A percentile compares a stretch with the other conserved stretches of the same genome.
phyloP scores from a whole-genome alignment of 2,888 invertebrate genomes.

The Aleiodes testaceus region DNA sequence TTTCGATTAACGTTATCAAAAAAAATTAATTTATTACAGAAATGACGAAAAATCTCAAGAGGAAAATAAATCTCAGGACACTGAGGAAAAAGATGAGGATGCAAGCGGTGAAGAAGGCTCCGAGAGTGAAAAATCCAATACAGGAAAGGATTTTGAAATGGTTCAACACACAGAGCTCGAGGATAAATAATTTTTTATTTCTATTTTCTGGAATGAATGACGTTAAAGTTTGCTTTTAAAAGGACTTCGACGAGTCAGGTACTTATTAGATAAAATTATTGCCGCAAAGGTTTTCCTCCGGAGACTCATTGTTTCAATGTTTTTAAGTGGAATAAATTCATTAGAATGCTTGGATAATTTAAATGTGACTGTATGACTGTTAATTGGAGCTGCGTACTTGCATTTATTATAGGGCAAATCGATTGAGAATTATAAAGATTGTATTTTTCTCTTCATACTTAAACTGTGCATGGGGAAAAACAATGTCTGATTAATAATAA shows the following conservation, averaged over 20 bases:
- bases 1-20: conserved; percentile 18
- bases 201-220: not conserved
- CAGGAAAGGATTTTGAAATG: conserved; percentile 91
- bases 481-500: conserved; percentile 18
- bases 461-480: conserved; percentile 10
- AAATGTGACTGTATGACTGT: too few relatives aligned
- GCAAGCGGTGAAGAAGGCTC: conserved; percentile 74
- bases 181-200: conserved; percentile 47
- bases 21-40: conserved; percentile 41
- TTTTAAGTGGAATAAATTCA: not conserved
- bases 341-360: not conserved
- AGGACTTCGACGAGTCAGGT: too few relatives aligned
- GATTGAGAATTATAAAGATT: not conserved
- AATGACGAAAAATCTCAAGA: conserved; percentile 52
- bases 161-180: conserved; percentile 77
- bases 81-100: conserved; percentile 57
- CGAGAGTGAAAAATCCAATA: conserved; percentile 88
- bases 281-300: not conserved
- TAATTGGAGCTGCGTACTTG: not conserved
- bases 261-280: not conserved
- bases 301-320: not conserved
- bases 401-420: not conserved
- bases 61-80: conserved; percentile 24
- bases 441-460: not conserved
- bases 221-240: not conserved